Base-by-base conservation (phyloP, 1,140 invertebrate genomes). In the Drosophila cardini region DNA sequence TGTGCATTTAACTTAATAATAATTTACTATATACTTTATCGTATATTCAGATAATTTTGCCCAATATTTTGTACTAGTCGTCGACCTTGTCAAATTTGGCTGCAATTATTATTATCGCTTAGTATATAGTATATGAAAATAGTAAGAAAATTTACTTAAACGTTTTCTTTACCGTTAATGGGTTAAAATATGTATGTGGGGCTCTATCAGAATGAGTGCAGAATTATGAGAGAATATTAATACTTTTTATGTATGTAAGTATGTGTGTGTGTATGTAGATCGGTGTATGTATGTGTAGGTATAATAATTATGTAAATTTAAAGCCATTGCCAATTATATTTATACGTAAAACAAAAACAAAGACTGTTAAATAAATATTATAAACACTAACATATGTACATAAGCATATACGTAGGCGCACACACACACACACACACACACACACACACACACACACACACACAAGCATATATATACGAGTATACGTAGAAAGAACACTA, bases 331-430 rank as follows among this genome's bases (percentile, higher is more conserved):
- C 72, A 83, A 83, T 83, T 77, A 58, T 52, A 62, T 63, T 30
- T 15, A 53, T 40, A 32, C 21, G 34, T 40, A 53, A 38, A 53
- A 62, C 10, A 50, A 62, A 61, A 69, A 78, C 18, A 76, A 87
- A 87, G 83, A 87, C 83, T 87, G 83, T 75, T 83, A 65, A 75
- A 72, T 53, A 69, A 63, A 75, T 80, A 84, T 62, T 69, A 53
- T 57, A 61, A 65, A 61, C 56, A 53, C 46, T 40, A 30, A 62
- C 15, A 50, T 57, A 52, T 53, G 50, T 15, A 65, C 4, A 46
- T 64, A 53, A 15, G 21, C 18, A 18, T 50, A 38, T 26, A 32
- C 5, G 21, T 26, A 26, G 2, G 1, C 5, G 21, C 38, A 46
- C 55, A 56, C 21, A 36, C 42, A 55, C 5, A 55, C 30, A 26